These are phyloP conservation scores for Dicycla oo DNA, from an alignment of 2,888 invertebrate species.

Conservation along the genomic window DNA sequence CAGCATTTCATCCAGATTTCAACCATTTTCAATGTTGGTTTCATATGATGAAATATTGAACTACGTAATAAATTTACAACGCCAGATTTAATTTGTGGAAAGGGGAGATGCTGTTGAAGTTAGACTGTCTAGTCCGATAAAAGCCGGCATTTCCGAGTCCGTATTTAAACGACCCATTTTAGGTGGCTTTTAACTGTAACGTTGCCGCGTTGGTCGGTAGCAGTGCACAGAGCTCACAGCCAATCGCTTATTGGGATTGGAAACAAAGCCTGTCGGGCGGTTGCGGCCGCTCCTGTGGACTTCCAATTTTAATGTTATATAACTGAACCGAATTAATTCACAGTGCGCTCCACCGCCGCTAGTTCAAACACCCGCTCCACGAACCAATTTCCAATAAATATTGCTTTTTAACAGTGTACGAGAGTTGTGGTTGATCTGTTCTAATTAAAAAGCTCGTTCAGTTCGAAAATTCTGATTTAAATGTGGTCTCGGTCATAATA, in stretches of 20 bases:
- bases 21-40: slow-evolving; percentile 33
- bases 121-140: slow-evolving; percentile 82
- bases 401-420: slow-evolving; percentile 75
- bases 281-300: slow-evolving; percentile 63
- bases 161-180: slow-evolving; percentile 81
- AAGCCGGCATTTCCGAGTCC: slow-evolving; percentile 70
- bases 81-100: slow-evolving; percentile 58
- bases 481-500: slow-evolving; percentile 65
- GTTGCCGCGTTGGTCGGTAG: slow-evolving; percentile 61
- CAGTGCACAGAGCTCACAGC: slow-evolving; percentile 68
- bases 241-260: slow-evolving; percentile 82
- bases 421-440: slow-evolving; percentile 71
- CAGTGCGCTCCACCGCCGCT: slow-evolving; percentile 60
- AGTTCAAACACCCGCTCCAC: slow-evolving; percentile 74
- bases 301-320: slow-evolving; percentile 82
- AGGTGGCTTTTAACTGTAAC: slow-evolving; percentile 69
- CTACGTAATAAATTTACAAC: slow-evolving; percentile 32
- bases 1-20: slow-evolving; percentile 67
- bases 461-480: slow-evolving; percentile 58
- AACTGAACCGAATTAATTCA: slow-evolving; percentile 79
- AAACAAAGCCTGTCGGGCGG: slow-evolving; percentile 75
- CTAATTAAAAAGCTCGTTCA: slow-evolving; percentile 79
- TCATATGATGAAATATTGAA: slow-evolving; percentile 51
- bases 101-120: slow-evolving; percentile 65
- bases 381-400: slow-evolving; percentile 77